Evolutionary conservation across 1,140 invertebrate species (phyloP).

Genomic region (Megalopta genalis): DNA sequence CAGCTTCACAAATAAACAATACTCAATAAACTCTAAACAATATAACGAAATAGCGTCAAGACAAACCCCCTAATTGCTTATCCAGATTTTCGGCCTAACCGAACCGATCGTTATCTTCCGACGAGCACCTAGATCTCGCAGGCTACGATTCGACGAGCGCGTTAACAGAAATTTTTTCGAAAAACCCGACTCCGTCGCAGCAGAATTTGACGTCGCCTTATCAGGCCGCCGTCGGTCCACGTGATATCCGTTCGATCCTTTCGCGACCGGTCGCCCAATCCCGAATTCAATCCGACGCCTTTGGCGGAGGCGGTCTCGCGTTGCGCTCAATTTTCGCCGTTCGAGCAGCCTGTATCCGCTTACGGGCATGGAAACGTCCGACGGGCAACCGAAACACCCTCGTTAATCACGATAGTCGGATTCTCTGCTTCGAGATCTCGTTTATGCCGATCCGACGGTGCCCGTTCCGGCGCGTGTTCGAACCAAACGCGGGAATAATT

Average conservation of each 20-base stretch:
- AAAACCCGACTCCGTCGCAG: neutral
- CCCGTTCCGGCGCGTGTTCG: too few species aligned
- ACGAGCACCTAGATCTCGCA: too few species aligned
- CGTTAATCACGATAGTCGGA: conserved; percentile 41
- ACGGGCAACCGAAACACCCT: conserved; percentile 23
- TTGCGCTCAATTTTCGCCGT: neutral
- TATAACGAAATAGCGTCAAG: too few species aligned
- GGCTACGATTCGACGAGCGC: too few species aligned
- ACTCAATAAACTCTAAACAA: too few species aligned
- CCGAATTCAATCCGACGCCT: conserved; percentile 41
- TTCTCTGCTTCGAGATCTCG: conserved; percentile 32
- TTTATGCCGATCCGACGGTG: conserved; percentile 16
- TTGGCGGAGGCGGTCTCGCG: neutral
- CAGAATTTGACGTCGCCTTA: conserved; percentile 48
- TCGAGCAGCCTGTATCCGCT: conserved; percentile 36
- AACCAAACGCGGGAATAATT: conserved; percentile 21
- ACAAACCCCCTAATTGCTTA: too few species aligned
- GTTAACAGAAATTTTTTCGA: too few species aligned
- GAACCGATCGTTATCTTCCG: too few species aligned
- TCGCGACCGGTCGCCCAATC: conserved; percentile 23
- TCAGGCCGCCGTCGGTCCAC: neutral
- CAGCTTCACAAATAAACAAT: too few species aligned
- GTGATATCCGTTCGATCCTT: conserved; percentile 41
- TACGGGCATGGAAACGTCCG: conserved; percentile 39
- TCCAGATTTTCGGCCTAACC: too few species aligned